Evolutionary conservation across 2,888 invertebrate species (phyloP).

Genomic region (Parnassius apollo): DNA sequence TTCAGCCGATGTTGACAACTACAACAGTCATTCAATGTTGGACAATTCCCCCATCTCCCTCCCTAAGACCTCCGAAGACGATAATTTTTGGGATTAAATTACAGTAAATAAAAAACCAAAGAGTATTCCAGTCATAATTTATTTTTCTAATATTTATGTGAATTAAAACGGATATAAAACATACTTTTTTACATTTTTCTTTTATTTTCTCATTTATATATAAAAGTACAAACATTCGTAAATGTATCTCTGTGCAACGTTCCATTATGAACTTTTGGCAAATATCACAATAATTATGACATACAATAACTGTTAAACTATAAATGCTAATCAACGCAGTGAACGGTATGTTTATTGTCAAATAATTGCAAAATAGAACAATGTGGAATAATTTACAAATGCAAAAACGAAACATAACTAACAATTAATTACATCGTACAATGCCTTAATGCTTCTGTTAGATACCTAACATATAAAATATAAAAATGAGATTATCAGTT

Average conservation of each 20-base stretch:
- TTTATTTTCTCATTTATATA: slow-evolving; percentile 47
- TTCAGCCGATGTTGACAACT: slow-evolving; percentile 59
- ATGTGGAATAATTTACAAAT: slow-evolving; percentile 28
- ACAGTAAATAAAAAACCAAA: slow-evolving; percentile 38
- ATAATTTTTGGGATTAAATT: slow-evolving; percentile 63
- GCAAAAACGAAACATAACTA: slow-evolving; percentile 27
- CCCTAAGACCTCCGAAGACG: slow-evolving; percentile 56
- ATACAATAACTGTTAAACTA: slow-evolving; percentile 38
- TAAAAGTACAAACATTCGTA: slow-evolving; percentile 76
- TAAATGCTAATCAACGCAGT: slow-evolving; percentile 61
- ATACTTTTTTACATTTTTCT: slow-evolving; percentile 49
- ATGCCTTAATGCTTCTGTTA: slow-evolving; percentile 6
- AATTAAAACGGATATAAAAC: slow-evolving; percentile 66
- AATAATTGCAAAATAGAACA: slow-evolving; percentile 9
- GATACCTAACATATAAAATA: slow-evolving; percentile 14
- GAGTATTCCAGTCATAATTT: slow-evolving; percentile 64
- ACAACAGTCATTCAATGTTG: slow-evolving; percentile 49
- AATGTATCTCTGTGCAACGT: slow-evolving; percentile 44
- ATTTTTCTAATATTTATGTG: slow-evolving; percentile 58
- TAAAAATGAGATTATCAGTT: slow-evolving; percentile 26
- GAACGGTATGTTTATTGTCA: slow-evolving; percentile 45
- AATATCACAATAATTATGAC: slow-evolving; percentile 29
- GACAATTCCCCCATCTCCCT: slow-evolving; percentile 55
- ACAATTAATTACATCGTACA: slow-evolving; percentile 8
- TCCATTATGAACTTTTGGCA: slow-evolving; percentile 41